Evolutionary conservation across 2,113 vertebrate genomes (phyloP).

Genomic region (Sturnus vulgaris): DNA sequence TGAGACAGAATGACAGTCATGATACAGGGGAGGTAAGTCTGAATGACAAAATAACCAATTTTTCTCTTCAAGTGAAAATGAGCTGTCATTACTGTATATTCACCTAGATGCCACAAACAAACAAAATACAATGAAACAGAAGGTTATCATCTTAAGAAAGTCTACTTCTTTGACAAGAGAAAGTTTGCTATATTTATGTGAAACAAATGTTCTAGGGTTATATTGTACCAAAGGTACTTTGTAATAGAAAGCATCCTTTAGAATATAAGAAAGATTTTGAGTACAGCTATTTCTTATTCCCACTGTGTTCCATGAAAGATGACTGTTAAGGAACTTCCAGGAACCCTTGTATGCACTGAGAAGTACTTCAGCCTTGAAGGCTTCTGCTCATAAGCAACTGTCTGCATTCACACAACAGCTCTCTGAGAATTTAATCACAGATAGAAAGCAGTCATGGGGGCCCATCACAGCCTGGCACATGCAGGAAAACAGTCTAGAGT

Average conservation of each 20-base stretch:
- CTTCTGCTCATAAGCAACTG: background rate
- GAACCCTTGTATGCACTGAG: background rate
- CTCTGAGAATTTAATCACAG: background rate
- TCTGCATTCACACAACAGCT: background rate
- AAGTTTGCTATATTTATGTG: background rate
- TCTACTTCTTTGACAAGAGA: background rate
- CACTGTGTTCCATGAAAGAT: background rate
- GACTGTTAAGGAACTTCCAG: background rate
- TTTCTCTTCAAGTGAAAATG: slow-evolving; percentile 99
- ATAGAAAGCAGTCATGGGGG: background rate
- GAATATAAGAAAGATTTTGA: background rate
- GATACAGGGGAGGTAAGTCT: slow-evolving; percentile 98
- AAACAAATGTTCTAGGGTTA: background rate
- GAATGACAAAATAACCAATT: slow-evolving; percentile 99
- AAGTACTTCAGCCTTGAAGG: background rate
- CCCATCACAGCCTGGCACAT: background rate
- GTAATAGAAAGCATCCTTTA: background rate
- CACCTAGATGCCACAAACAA: slow-evolving; percentile 75
- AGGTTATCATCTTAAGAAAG: background rate
- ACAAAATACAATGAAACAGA: slow-evolving; percentile 28
- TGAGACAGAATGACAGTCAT: slow-evolving; percentile 99
- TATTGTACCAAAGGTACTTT: background rate
- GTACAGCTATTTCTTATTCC: background rate
- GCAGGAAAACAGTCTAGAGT: background rate
- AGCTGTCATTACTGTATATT: slow-evolving; percentile 98